Conservation (phyloP, 2,797 vertebrate species). For the Microctenopoma lineatum region DNA sequence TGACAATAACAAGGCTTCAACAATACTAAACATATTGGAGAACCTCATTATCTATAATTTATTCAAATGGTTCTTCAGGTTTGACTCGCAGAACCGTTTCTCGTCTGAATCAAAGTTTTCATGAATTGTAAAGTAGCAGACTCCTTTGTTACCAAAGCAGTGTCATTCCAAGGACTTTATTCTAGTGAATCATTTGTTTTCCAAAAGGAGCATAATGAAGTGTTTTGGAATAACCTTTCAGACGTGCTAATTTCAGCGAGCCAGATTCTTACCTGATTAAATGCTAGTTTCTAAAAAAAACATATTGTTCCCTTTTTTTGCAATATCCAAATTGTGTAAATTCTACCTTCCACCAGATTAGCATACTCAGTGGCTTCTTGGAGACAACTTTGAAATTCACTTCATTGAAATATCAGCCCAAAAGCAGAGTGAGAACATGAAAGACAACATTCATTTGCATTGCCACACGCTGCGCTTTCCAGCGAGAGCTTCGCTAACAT, state of each 20-base stretch:
- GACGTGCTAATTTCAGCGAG: conserved; percentile 31
- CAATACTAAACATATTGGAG: neutral
- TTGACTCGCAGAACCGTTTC: conserved; percentile 5
- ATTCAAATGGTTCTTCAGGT: neutral
- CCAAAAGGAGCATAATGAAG: conserved; percentile 31
- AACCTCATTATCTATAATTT: neutral
- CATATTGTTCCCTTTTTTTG: neutral
- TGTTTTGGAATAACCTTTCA: conserved; percentile 44
- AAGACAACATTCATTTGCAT: conserved; percentile 7
- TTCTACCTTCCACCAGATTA: conserved; percentile 5
- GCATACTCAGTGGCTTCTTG: conserved; percentile 4
- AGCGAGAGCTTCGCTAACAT: neutral
- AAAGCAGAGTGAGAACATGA: conserved; percentile 21
- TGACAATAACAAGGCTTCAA: neutral
- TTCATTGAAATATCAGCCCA: conserved; percentile 13
- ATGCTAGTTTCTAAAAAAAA: conserved; percentile 25
- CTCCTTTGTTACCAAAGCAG: conserved; percentile 6
- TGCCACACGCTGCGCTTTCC: neutral
- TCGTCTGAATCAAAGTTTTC: conserved; percentile 24
- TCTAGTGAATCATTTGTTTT: conserved; percentile 45
- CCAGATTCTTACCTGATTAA: conserved; percentile 13
- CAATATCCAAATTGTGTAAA: neutral
- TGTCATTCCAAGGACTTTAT: conserved; percentile 43
- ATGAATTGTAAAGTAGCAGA: conserved; percentile 45
- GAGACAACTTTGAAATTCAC: conserved; percentile 19